phyloP scores from a whole-genome alignment of 2,113 vertebrate species.

The Machaerirhynchus nigripectus region DNA sequence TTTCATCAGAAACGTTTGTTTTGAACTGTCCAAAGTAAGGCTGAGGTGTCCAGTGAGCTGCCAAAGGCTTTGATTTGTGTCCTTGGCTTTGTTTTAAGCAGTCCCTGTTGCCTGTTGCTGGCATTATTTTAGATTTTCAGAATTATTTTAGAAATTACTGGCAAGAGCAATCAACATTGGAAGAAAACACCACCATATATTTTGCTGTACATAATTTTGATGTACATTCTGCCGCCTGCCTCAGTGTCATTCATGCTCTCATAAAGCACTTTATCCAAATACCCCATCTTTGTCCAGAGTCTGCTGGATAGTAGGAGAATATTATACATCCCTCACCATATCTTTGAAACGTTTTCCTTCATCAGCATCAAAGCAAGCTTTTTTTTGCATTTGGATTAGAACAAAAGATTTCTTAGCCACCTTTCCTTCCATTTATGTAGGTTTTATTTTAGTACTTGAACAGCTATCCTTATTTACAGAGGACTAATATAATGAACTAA shows the following conservation, averaged over 20 bases:
- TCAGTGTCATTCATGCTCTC: not conserved
- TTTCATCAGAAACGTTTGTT: not conserved
- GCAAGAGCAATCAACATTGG: not conserved
- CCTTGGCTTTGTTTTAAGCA: not conserved
- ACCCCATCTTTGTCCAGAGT: not conserved
- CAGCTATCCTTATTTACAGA: not conserved
- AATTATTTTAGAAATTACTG: not conserved
- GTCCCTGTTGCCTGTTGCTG: not conserved
- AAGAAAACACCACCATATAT: not conserved
- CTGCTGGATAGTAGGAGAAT: not conserved
- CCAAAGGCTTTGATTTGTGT: not conserved
- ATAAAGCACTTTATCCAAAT: not conserved
- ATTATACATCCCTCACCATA: not conserved
- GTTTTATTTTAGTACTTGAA: not conserved
- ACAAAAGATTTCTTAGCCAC: not conserved
- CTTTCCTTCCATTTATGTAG: not conserved
- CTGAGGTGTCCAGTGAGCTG: not conserved
- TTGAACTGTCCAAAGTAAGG: not conserved
- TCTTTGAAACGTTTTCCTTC: not conserved
- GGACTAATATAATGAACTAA: not conserved
- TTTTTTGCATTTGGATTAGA: not conserved
- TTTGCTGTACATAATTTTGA: not conserved
- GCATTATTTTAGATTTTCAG: not conserved
- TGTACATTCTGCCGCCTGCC: not conserved
- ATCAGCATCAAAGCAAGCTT: not conserved